Evolutionary conservation across 2,888 invertebrate species (phyloP).

Genomic region (Criorhina ranunculi): DNA sequence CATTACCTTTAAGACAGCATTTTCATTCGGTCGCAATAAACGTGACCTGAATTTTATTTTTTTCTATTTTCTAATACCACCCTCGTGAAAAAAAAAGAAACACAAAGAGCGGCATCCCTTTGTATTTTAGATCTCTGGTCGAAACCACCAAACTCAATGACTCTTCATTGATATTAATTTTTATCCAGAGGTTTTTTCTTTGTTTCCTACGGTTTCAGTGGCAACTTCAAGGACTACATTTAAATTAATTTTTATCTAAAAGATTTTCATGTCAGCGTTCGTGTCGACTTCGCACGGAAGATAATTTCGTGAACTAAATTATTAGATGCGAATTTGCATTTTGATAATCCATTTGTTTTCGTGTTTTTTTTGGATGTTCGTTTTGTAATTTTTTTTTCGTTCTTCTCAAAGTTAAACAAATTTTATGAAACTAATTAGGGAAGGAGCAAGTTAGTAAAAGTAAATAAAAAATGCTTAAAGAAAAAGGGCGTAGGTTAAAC

Average conservation of each 20-base stretch:
- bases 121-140: background rate
- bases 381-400: background rate
- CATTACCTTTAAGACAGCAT: constrained; percentile 14
- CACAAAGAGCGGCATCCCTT: background rate
- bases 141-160: constrained; percentile 2
- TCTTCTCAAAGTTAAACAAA: background rate
- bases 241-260: constrained; percentile 15
- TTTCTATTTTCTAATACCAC: constrained; percentile 12
- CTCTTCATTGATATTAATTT: constrained; percentile 14
- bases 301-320: constrained; percentile 19
- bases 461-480: background rate
- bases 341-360: constrained; percentile 17
- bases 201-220: constrained; percentile 9
- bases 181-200: constrained; percentile 11
- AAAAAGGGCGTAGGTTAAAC: background rate
- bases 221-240: constrained; percentile 1
- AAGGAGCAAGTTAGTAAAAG: background rate
- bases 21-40: constrained; percentile 7
- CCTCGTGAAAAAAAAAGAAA: background rate
- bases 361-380: constrained; percentile 7
- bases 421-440: constrained; percentile 4
- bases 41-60: constrained; percentile 9
- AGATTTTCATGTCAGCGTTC: constrained; percentile 12
- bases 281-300: constrained; percentile 14
- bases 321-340: constrained; percentile 21